Evolutionary conservation across 1,140 invertebrate genomes (phyloP), one percentile per base, ranked within the genome.

Genomic region (Drosophila seguyi): DNA sequence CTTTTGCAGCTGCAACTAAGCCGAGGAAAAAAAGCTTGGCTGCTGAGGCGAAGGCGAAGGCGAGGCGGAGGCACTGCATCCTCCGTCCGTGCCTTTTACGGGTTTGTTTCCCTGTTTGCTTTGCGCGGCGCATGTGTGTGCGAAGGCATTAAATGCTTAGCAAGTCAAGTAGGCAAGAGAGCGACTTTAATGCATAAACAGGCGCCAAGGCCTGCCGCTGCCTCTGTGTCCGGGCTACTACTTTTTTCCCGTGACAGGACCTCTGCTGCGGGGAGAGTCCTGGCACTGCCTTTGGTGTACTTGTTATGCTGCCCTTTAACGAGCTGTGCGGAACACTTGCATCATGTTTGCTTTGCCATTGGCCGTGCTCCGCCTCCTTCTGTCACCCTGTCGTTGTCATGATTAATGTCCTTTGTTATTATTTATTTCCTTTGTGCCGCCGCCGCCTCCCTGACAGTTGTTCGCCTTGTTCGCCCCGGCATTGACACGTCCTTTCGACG

Each of bases 61-160:
- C n/a, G n/a, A n/a, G n/a, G 14, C 14, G 45, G 42, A 61, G 47
- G 61, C 47, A 53, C 45, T 57, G 42, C 45, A 59, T 60, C 34
- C 60, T 50, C 27, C 36, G 18, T 13, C n/a, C 36, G 31, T 16
- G 27, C 59, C 44, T 65, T 53, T 55, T 66, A 63, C 41, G 47
- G 53, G 50, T 61, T 55, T 84, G 67, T 48, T 56, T 29, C 41
- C 53, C 36, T 80, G 67, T 57, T 62, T 65, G 68, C 79, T 39
- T 52, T 20, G 62, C 75, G 48, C 25, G 72, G 42, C 58, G 41
- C 42, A 66, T 72, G 47, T 74, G 59, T 81, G 68, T 79, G 84
- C 47, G 52, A 62, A 50, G 57, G 80, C 84, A 90, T 88, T 84
- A 90, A 88, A 78, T 79, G 80, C 81, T 87, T 84, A 77, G 61